phyloP scores from a whole-genome alignment of 2,888 invertebrate species.

The Lithosia quadra region DNA sequence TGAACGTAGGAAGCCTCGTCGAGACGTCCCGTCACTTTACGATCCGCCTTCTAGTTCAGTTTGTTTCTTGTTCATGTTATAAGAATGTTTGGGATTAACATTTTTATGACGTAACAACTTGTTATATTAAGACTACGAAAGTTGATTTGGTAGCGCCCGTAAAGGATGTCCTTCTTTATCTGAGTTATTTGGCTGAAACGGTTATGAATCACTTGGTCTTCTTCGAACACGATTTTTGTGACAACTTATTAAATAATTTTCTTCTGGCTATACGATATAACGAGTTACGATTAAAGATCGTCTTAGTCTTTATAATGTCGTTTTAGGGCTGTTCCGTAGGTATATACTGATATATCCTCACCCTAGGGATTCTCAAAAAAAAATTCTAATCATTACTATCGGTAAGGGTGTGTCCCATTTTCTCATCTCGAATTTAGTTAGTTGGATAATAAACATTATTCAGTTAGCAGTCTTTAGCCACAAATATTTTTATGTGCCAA shows the following conservation, averaged over 20 bases:
- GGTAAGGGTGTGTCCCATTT: too few species aligned
- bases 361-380: too few species aligned
- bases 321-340: too few species aligned
- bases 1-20: conserved; percentile 70
- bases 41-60: conserved; percentile 64
- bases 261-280: too few species aligned
- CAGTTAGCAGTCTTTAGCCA: too few species aligned
- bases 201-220: not conserved
- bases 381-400: too few species aligned
- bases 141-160: conserved; percentile 45
- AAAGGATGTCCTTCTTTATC: conserved; percentile 45
- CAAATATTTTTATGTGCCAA: too few species aligned
- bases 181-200: conserved; percentile 31
- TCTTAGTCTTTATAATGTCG: too few species aligned
- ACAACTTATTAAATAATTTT: not conserved
- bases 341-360: too few species aligned
- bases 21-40: conserved; percentile 76
- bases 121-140: conserved; percentile 45
- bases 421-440: too few species aligned
- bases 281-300: too few species aligned
- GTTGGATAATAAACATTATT: too few species aligned
- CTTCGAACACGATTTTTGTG: not conserved
- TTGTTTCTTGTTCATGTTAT: conserved; percentile 70
- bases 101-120: conserved; percentile 66
- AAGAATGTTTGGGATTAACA: conserved; percentile 67